Conservation (phyloP, 2,797 vertebrate genomes). For the Acrocephalus scirpaceus region DNA sequence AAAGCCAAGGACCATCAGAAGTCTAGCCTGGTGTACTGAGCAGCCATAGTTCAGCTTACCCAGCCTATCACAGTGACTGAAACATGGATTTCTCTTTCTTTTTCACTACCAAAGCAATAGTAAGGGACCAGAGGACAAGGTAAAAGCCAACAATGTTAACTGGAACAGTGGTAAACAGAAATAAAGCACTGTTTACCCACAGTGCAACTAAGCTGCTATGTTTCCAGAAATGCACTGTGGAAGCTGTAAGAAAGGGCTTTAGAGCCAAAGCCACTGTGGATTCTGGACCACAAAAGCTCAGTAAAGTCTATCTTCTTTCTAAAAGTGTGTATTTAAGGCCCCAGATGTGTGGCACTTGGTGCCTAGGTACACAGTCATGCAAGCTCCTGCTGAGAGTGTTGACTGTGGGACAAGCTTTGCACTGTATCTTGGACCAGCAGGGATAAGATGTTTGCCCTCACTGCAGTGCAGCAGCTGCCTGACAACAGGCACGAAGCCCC, state of each 20-base stretch:
- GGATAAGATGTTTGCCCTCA: neutral
- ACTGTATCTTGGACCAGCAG: accelerated
- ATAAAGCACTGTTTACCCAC: neutral
- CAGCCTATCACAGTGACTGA: neutral
- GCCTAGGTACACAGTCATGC: neutral
- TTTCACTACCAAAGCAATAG: neutral
- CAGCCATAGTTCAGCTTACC: neutral
- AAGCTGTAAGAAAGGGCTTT: neutral
- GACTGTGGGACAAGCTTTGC: neutral
- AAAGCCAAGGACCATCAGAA: conserved; percentile 50
- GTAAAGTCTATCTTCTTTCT: neutral
- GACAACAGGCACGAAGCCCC: neutral
- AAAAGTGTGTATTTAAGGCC: neutral
- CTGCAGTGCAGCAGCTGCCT: neutral
- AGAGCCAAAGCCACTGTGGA: neutral
- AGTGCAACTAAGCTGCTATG: neutral
- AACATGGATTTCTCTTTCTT: neutral
- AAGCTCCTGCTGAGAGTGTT: neutral
- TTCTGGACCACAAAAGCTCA: neutral
- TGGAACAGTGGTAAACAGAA: neutral
- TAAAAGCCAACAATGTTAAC: neutral
- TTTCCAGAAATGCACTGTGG: neutral
- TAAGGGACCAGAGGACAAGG: neutral
- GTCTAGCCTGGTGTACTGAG: neutral
- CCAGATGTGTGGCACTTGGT: neutral